A percentile compares a stretch with the other conserved stretches of the same genome.
These are phyloP conservation scores for Nephrotoma flavescens DNA, from an alignment of 2,888 invertebrate species.

Conservation along the genomic window DNA sequence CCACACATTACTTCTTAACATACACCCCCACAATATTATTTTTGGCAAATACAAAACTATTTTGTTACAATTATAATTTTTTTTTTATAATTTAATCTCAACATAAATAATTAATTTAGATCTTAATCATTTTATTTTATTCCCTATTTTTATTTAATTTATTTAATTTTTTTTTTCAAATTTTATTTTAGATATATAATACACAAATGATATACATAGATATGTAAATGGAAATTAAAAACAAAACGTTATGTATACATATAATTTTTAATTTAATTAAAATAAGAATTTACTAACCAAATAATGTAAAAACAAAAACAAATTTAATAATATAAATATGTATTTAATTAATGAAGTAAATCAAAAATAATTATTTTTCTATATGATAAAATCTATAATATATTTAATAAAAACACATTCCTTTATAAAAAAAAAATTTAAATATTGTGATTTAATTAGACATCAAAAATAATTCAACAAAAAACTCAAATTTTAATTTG, in stretches of 20 bases:
- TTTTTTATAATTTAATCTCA: not conserved
- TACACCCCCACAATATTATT: not conserved
- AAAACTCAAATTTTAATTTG: not conserved
- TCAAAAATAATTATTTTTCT: not conserved
- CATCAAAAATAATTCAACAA: not conserved
- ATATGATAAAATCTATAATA: not conserved
- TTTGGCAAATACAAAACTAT: not conserved
- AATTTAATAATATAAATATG: not conserved
- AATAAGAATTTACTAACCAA: not conserved
- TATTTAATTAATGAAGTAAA: not conserved
- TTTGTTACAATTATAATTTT: not conserved
- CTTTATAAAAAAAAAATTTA: not conserved
- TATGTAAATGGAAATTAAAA: not conserved
- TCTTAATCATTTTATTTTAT: not conserved
- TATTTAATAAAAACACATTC: not conserved
- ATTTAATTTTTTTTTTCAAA: not conserved
- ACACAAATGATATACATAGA: not conserved
- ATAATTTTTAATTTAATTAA: not conserved
- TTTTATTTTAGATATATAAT: not conserved
- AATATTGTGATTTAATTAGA: not conserved
- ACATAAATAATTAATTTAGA: not conserved
- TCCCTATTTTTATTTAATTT: not conserved
- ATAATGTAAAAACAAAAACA: not conserved
- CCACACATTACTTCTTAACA: not conserved
- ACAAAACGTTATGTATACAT: not conserved